A percentile compares a stretch with the other conserved stretches of the same genome.
phyloP scores from a whole-genome alignment of 2,113 vertebrate genomes.

The Urocitellus parryii region DNA sequence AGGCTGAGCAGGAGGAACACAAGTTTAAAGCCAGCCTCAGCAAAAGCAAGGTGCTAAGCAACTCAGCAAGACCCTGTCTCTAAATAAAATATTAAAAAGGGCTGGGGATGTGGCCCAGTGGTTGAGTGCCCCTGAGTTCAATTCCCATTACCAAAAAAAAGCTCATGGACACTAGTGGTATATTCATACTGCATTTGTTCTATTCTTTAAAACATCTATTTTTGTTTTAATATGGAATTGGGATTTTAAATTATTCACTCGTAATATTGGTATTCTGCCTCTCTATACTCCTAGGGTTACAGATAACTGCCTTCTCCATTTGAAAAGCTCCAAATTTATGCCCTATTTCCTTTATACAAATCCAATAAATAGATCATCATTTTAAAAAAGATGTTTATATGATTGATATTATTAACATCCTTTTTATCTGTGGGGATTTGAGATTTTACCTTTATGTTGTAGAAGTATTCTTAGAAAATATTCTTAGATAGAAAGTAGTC shows the following conservation, averaged over 20 bases:
- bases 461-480: neutral
- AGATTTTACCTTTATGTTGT: constrained; percentile 13
- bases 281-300: neutral
- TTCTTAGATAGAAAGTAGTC: neutral
- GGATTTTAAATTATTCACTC: neutral
- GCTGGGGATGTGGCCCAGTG: no score
- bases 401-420: neutral
- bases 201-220: neutral
- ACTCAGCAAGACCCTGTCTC: no score
- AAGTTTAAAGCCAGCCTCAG: no score
- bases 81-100: no score
- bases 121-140: no score
- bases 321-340: neutral
- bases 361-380: neutral
- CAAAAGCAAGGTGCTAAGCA: no score
- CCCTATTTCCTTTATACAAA: neutral
- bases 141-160: neutral
- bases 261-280: neutral
- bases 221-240: neutral
- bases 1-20: no score
- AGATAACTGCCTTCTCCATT: neutral
- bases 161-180: neutral
- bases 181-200: neutral
- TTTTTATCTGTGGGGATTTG: neutral
- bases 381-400: neutral